Conservation (phyloP, 2,888 invertebrate genomes). For the Cryptophagus acutangulus region DNA sequence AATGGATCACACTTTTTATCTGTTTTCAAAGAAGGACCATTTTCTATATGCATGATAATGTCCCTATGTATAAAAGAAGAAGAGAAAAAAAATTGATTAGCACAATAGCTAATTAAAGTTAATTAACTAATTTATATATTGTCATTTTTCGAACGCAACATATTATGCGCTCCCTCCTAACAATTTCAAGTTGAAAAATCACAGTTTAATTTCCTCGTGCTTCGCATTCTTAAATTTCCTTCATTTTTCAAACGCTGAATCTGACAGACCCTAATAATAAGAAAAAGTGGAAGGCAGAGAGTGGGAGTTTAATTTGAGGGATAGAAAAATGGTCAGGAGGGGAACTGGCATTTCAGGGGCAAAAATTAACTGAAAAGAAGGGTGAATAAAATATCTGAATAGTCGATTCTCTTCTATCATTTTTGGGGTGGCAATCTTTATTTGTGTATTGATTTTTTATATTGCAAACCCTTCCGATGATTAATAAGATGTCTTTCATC, state of each 20-base stretch:
- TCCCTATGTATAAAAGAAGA: no score
- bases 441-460: slow-evolving; percentile 3
- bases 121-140: neutral
- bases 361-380: slow-evolving; percentile 34
- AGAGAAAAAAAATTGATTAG: no score
- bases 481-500: slow-evolving; percentile 4
- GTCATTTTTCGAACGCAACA: no score
- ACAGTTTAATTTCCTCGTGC: slow-evolving; percentile 37
- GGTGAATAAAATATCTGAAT: slow-evolving; percentile 33
- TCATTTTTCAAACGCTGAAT: slow-evolving; percentile 40
- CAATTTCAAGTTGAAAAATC: slow-evolving; percentile 33
- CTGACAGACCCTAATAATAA: slow-evolving; percentile 34
- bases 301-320: slow-evolving; percentile 7
- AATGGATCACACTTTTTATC: slow-evolving; percentile 41
- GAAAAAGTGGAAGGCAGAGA: slow-evolving; percentile 23
- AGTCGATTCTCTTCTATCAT: slow-evolving; percentile 26
- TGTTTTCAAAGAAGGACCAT: slow-evolving; percentile 28
- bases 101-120: slow-evolving; percentile 2
- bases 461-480: slow-evolving; percentile 4
- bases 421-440: slow-evolving; percentile 5
- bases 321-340: slow-evolving; percentile 10
- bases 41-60: slow-evolving; percentile 28
- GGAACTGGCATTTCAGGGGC: slow-evolving; percentile 29
- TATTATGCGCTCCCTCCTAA: slow-evolving; percentile 13
- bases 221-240: slow-evolving; percentile 38